Conservation (phyloP, 2,797 vertebrate species). For the Nyctibius grandis region DNA sequence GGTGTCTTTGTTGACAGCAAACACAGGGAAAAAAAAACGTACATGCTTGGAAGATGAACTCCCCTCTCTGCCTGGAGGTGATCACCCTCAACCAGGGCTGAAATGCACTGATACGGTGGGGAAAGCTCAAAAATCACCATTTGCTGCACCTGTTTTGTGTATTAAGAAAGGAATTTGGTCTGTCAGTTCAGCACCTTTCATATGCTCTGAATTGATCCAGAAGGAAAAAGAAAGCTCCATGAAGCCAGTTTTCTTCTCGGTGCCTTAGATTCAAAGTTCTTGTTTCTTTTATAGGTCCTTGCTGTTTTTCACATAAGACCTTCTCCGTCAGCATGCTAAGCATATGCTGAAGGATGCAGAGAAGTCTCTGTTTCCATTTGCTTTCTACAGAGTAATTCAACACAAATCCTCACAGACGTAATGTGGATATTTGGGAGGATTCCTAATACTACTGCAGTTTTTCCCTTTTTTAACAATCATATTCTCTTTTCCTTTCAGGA, state of each 20-base stretch:
- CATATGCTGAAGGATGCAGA: neutral
- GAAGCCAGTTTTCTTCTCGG: neutral
- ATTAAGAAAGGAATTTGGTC: conserved; percentile 28
- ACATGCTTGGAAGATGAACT: conserved; percentile 54
- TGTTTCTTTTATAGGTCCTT: neutral
- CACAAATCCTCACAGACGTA: neutral
- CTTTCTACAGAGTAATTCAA: neutral
- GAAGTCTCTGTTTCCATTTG: conserved; percentile 1
- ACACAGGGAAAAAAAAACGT: neutral
- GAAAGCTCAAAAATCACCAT: conserved; percentile 18
- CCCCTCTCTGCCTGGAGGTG: conserved; percentile 42
- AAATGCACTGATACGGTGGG: neutral
- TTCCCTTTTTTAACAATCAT: neutral
- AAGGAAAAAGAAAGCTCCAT: neutral
- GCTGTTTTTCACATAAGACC: conserved; percentile 19
- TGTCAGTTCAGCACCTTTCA: neutral
- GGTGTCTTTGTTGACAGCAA: conserved; percentile 60
- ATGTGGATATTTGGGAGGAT: neutral
- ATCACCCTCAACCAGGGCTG: conserved; percentile 19
- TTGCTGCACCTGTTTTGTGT: conserved; percentile 24
- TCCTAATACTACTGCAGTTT: neutral
- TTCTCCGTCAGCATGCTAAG: neutral
- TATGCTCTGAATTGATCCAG: neutral
- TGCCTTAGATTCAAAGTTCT: neutral
- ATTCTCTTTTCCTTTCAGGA: neutral